These are phyloP conservation scores for Digitonthophagus gazella DNA, from an alignment of 2,888 invertebrate genomes.

Conservation along the genomic window DNA sequence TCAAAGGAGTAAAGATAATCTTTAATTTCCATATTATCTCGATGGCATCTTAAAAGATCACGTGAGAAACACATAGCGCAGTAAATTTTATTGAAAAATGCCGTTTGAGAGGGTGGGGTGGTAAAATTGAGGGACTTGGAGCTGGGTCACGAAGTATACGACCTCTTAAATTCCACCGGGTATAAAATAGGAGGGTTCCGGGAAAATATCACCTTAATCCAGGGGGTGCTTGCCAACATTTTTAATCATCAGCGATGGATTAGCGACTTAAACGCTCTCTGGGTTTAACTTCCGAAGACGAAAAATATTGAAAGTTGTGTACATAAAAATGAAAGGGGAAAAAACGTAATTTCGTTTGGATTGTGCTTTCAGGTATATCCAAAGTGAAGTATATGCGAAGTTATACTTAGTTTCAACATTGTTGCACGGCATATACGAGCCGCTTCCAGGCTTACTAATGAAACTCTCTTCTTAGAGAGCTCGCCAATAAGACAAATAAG, in stretches of 20 bases:
- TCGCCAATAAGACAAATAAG: background rate
- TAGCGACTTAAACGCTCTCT: conserved; percentile 40
- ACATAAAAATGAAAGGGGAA: background rate
- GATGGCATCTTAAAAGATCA: no score
- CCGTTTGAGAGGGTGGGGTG: background rate
- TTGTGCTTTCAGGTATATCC: background rate
- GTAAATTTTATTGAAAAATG: conserved; percentile 8
- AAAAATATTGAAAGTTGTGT: background rate
- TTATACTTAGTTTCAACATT: background rate
- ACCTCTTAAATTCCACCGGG: conserved; percentile 31
- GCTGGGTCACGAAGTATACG: conserved; percentile 26
- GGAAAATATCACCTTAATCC: conserved; percentile 34
- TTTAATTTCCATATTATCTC: no score
- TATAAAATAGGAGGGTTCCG: conserved; percentile 31
- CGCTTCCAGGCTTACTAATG: background rate
- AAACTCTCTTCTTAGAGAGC: background rate
- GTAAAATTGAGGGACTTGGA: background rate
- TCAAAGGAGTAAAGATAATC: no score
- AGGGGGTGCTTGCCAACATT: conserved; percentile 31
- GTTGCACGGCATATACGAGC: background rate
- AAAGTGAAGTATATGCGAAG: background rate
- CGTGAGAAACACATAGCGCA: background rate
- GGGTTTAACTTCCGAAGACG: conserved; percentile 5
- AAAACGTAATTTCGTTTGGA: background rate
- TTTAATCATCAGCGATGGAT: conserved; percentile 43